Conservation (phyloP, 2,797 vertebrate genomes). For the Phaenicophaeus curvirostris region DNA sequence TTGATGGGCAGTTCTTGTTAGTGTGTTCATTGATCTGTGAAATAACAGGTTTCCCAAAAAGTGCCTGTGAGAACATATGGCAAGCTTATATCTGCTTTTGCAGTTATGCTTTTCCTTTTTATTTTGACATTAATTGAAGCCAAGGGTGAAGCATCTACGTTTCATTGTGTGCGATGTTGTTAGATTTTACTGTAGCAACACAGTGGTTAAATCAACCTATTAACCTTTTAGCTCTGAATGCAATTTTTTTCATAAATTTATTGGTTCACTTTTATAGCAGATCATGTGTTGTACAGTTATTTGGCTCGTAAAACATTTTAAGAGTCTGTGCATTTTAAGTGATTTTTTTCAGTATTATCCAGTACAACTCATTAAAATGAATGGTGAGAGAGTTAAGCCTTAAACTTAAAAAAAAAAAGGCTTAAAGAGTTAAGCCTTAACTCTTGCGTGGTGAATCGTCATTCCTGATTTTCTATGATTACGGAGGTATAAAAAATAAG, state of each 20-base stretch:
- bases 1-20: not conserved
- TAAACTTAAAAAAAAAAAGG: too few relatives aligned
- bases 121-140: not conserved
- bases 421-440: too few relatives aligned
- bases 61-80: not conserved
- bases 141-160: not conserved
- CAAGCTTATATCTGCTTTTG: not conserved
- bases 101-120: not conserved
- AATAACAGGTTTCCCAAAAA: not conserved
- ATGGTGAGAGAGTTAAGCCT: not conserved
- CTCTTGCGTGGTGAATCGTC: not conserved
- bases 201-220: not conserved
- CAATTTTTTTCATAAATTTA: not conserved
- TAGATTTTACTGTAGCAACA: conserved; percentile 9
- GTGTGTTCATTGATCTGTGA: not conserved
- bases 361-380: conserved; percentile 1
- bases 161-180: not conserved
- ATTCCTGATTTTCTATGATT: not conserved
- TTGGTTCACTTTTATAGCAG: conserved; percentile 8
- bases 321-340: conserved; percentile 13
- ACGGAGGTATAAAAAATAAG: not conserved
- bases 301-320: not conserved
- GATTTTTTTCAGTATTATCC: not conserved
- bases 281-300: not conserved
- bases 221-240: conserved; percentile 3